Conservation (phyloP, 1,140 invertebrate species). For the Pentalonia nigronervosa region DNA sequence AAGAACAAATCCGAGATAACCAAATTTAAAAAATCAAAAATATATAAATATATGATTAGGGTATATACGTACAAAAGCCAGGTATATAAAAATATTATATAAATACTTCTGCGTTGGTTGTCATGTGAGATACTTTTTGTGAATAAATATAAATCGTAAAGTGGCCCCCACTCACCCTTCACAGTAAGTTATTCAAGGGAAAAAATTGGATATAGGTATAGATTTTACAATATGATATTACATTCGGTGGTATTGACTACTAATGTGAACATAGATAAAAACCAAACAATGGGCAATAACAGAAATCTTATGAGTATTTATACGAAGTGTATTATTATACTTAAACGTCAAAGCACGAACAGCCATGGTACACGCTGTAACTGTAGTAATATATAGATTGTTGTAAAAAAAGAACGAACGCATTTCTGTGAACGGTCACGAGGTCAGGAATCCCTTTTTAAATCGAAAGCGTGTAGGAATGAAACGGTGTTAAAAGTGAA, state of each 20-base stretch:
- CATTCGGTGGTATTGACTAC: background rate
- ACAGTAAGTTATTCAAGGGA: background rate
- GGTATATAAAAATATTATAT: background rate
- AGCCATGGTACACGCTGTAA: background rate
- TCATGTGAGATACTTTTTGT: background rate
- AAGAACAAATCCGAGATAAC: background rate
- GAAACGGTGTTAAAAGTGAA: background rate
- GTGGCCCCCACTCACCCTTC: background rate
- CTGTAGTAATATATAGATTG: background rate
- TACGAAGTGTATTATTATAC: constrained; percentile 28
- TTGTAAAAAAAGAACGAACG: constrained; percentile 18
- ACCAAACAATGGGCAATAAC: constrained; percentile 31
- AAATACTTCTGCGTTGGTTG: background rate
- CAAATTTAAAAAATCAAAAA: background rate
- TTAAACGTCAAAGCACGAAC: constrained; percentile 2
- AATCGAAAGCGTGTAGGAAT: constrained; percentile 36
- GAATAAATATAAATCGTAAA: background rate
- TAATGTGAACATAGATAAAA: background rate
- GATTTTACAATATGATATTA: background rate
- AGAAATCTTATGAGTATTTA: constrained; percentile 30
- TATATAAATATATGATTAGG: background rate
- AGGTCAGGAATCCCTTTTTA: constrained; percentile 14
- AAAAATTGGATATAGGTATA: background rate
- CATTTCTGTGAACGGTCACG: constrained; percentile 13
- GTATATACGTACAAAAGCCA: background rate